Conservation (phyloP, 2,888 invertebrate species). For the Aporophyla nigra region DNA sequence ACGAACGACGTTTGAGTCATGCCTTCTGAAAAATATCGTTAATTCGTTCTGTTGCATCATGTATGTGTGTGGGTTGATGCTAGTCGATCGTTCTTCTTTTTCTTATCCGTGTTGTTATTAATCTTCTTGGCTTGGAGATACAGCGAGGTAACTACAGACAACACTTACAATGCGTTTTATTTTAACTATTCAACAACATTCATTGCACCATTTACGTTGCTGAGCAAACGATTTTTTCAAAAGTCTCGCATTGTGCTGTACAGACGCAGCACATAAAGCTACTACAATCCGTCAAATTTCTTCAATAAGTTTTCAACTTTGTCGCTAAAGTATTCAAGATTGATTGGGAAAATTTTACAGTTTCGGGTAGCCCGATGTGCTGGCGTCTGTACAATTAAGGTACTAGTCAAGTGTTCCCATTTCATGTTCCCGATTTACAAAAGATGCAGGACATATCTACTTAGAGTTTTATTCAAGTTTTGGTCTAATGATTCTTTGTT, state of each 20-base stretch:
- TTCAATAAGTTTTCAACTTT: no score
- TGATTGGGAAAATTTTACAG: no score
- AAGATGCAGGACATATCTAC: background rate
- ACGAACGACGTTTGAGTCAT: conserved; percentile 78
- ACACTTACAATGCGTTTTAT: background rate
- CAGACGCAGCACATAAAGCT: no score
- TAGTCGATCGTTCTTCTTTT: conserved; percentile 7
- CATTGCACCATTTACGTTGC: no score
- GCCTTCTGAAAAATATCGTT: conserved; percentile 72
- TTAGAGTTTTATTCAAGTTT: background rate
- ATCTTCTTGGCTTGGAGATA: conserved; percentile 11
- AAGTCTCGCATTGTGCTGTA: no score
- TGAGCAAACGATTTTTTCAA: no score
- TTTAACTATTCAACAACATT: background rate
- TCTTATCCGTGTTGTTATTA: conserved; percentile 17
- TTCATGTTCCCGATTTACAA: background rate
- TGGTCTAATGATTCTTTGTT: background rate
- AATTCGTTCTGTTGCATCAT: conserved; percentile 60
- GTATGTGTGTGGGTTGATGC: conserved; percentile 25
- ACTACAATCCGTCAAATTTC: no score
- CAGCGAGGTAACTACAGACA: background rate
- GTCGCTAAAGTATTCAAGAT: no score
- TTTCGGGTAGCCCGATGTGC: no score
- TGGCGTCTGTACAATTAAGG: no score
- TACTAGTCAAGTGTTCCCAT: no score